A percentile compares a stretch with the other conserved stretches of the same genome.
Conservation (phyloP, 2,113 vertebrate genomes). For the Riparia riparia region DNA sequence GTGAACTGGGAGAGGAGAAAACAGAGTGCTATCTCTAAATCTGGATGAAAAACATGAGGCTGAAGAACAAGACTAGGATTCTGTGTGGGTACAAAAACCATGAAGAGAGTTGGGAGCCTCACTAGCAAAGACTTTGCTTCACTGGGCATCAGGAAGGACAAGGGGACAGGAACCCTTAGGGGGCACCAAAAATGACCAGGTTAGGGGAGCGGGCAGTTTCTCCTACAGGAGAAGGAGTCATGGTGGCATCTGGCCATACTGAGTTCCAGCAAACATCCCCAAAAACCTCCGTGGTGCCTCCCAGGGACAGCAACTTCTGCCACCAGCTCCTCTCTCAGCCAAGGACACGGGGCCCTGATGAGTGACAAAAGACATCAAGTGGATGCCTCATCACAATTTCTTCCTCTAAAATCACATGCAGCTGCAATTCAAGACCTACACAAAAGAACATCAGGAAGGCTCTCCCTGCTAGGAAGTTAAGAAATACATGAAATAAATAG, state of each 20-base stretch:
- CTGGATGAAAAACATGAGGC: not conserved
- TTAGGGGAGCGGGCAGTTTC: not conserved
- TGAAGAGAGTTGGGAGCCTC: not conserved
- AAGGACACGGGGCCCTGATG: not conserved
- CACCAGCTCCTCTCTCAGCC: not conserved
- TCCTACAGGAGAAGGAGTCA: not conserved
- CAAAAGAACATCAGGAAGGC: not conserved
- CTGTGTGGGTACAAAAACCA: not conserved
- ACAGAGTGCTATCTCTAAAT: not conserved
- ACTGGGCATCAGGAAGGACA: not conserved
- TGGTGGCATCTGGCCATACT: accelerated
- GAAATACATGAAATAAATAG: not conserved
- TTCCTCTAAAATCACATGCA: not conserved
- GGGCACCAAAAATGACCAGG: not conserved
- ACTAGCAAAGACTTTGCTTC: not conserved
- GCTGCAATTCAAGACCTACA: not conserved
- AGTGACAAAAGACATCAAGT: not conserved
- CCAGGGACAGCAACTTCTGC: not conserved
- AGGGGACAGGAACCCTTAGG: accelerated
- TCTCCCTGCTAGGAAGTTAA: not conserved
- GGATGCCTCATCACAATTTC: not conserved
- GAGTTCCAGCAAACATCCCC: not conserved
- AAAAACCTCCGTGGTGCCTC: accelerated
- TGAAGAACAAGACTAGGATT: not conserved
- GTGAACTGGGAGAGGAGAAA: not conserved